Conservation (phyloP, 92 coral and sea anemone genomes). For the Epizoanthus ramosus region DNA sequence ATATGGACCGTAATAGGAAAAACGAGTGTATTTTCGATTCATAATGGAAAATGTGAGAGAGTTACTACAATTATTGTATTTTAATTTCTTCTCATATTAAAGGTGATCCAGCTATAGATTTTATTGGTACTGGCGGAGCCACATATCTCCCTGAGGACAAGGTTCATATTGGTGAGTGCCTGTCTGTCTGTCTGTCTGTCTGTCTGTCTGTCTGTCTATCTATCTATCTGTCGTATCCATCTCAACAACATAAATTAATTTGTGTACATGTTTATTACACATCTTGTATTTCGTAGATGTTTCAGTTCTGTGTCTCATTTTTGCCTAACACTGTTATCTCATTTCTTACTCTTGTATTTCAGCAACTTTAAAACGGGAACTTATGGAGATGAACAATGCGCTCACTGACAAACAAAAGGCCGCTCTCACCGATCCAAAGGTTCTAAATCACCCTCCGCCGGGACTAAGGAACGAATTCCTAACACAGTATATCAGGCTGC, state of each 20-base stretch:
- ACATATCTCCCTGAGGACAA: conserved; percentile 47
- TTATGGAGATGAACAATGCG: conserved; percentile 62
- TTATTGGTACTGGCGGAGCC: conserved; percentile 88
- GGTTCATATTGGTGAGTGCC: conserved; percentile 6
- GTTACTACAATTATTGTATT: neutral
- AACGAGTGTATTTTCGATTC: neutral
- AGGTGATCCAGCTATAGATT: conserved; percentile 96
- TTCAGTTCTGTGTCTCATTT: too few relatives aligned
- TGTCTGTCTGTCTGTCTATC: too few relatives aligned
- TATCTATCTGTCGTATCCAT: too few relatives aligned
- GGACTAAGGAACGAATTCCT: conserved; percentile 50
- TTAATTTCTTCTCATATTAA: neutral
- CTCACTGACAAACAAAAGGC: conserved; percentile 55
- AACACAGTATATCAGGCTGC: conserved; percentile 67
- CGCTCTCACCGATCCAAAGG: conserved; percentile 56
- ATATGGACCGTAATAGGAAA: neutral
- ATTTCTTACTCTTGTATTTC: conserved; percentile 6
- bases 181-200: too few relatives aligned
- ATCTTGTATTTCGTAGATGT: too few relatives aligned
- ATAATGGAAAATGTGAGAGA: neutral
- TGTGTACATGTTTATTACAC: too few relatives aligned
- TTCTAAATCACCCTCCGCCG: conserved; percentile 20
- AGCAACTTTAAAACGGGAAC: conserved; percentile 61
- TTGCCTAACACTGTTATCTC: neutral
- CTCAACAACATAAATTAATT: too few relatives aligned